Evolutionary conservation across 2,113 vertebrate genomes (phyloP), one percentile per base, ranked within the genome.

Genomic region (Chionodraco myersi): DNA sequence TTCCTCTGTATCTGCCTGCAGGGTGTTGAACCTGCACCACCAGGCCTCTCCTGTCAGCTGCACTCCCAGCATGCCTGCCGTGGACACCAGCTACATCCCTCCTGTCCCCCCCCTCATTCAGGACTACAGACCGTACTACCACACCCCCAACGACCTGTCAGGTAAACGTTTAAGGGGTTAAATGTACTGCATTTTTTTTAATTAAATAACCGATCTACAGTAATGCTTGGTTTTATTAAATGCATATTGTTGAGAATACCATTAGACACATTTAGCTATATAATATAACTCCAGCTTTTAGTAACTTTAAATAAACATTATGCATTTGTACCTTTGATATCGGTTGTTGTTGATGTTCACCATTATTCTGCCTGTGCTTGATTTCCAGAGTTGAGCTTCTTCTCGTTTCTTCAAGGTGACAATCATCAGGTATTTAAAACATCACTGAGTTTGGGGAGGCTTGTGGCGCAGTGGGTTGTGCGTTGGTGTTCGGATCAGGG

Each of bases 341-440:
- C 7, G 36, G 36, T 47, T 41, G 36, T 7, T 65, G 3, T 12
- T 63, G 9, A 10, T 15, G 18, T 61, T 67, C 63, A 72, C 51
- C 45, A 26, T 66, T 67, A 73, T 9, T 65, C 6, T 62, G 10
- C 72, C 23, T 90, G 68, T 93, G 21, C 85, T 80, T 90, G 7
- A 21, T 80, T 93, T 73, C 34, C 94, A 99, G 98, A 98, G 91
- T 93, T 99, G 94, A 98, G 98, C 94, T 98, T 99, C 95, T 99
- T 99, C 92, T 97, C 98, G 87, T 99, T 99, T 91, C 95, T 99
- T 90, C 98, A 98, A 95, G 97, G 97, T 88, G 98, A 99, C 94
- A 99, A 98, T 97, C 98, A 98, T 96, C 97, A 98, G 97, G 98
- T 99, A 93, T 79, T 95, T 93, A 36, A 59, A 26, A 2, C 58